A percentile compares a stretch with the other conserved stretches of the same genome.
phyloP scores from a whole-genome alignment of 2,888 invertebrate species.

The Hirtodrosophila histrioides region DNA sequence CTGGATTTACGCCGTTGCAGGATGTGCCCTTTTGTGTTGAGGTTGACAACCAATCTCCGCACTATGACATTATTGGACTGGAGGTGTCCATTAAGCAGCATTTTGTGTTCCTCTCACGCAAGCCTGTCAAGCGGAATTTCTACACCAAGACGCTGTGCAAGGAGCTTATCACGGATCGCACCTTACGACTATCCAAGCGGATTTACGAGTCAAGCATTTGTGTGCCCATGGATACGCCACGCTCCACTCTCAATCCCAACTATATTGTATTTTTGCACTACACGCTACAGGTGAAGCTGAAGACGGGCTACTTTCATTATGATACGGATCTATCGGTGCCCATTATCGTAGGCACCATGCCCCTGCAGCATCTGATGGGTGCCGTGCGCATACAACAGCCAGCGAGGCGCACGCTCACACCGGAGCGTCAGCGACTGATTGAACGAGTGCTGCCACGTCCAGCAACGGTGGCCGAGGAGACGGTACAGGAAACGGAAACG shows the following conservation, averaged over 20 bases:
- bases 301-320: slow-evolving; percentile 79
- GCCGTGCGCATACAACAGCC: slow-evolving; percentile 64
- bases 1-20: slow-evolving; percentile 90
- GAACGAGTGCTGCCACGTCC: slow-evolving; percentile 56
- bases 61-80: slow-evolving; percentile 76
- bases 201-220: slow-evolving; percentile 86
- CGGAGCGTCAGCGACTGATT: slow-evolving; percentile 68
- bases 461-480: slow-evolving; percentile 51
- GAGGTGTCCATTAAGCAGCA: slow-evolving; percentile 80
- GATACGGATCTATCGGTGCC: slow-evolving; percentile 78
- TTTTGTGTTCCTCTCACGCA: slow-evolving; percentile 79
- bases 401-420: slow-evolving; percentile 46
- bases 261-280: slow-evolving; percentile 81
- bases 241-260: slow-evolving; percentile 86
- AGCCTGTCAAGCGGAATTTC: slow-evolving; percentile 80
- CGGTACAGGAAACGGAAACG: slow-evolving; percentile 41
- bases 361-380: slow-evolving; percentile 60
- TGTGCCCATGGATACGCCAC: slow-evolving; percentile 88
- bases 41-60: slow-evolving; percentile 87
- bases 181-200: slow-evolving; percentile 74
- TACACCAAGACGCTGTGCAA: slow-evolving; percentile 75
- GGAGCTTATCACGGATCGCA: slow-evolving; percentile 70
- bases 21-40: slow-evolving; percentile 88
- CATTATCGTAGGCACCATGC: slow-evolving; percentile 77
- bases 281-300: slow-evolving; percentile 75